Evolutionary conservation across 2,797 vertebrate species (phyloP).

Genomic region (Sebastes kiyomatsui): DNA sequence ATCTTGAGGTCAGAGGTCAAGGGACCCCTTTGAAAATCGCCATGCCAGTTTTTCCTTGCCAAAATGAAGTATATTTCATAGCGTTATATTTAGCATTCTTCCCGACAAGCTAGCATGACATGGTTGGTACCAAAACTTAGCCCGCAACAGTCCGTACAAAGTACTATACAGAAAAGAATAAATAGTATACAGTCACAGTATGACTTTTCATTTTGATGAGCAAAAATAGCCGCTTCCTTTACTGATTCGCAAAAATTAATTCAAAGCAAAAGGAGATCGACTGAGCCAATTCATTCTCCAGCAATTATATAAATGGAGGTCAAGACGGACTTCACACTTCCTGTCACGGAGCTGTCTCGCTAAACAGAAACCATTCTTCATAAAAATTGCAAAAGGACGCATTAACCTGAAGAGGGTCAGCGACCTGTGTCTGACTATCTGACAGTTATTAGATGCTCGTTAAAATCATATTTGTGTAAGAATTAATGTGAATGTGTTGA

Average conservation of each 20-base stretch:
- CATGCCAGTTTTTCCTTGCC: too few species aligned
- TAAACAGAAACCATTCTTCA: constrained; percentile 3
- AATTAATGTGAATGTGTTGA: constrained; percentile 45
- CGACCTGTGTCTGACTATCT: constrained; percentile 36
- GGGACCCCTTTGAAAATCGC: too few species aligned
- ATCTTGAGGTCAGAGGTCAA: too few species aligned
- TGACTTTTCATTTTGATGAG: neutral
- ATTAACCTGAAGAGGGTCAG: constrained; percentile 32
- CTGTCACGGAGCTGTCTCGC: neutral
- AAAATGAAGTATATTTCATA: too few species aligned
- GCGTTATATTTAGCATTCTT: too few species aligned
- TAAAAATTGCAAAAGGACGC: neutral
- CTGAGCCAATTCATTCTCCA: neutral
- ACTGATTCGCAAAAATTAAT: neutral
- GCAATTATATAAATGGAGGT: constrained; percentile 32
- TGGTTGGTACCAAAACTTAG: too few species aligned
- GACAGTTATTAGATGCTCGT: constrained; percentile 42
- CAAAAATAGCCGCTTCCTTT: neutral
- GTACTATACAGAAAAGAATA: neutral
- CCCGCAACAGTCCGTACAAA: too few species aligned
- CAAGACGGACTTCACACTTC: neutral
- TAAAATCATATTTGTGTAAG: constrained; percentile 58
- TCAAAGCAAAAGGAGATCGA: neutral
- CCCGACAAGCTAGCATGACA: too few species aligned
- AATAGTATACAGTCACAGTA: neutral